Evolutionary conservation across 2,113 vertebrate species (phyloP).

Genomic region (Crotalus horridus): DNA sequence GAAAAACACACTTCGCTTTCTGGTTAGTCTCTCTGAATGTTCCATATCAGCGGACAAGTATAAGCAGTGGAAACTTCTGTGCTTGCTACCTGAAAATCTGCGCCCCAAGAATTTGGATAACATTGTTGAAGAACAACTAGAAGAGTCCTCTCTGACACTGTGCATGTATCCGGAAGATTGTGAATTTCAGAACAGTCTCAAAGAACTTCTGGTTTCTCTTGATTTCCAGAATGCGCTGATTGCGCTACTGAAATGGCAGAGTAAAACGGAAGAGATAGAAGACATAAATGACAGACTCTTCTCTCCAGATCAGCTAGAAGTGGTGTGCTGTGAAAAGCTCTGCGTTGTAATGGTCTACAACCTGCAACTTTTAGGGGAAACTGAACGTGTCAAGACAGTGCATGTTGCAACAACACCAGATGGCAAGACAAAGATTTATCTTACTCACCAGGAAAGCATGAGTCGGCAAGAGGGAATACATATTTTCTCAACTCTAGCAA

Average conservation of each 20-base stretch:
- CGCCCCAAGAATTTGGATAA: slow-evolving; percentile 67
- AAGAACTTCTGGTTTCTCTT: slow-evolving; percentile 64
- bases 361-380: slow-evolving; percentile 57
- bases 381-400: slow-evolving; percentile 53
- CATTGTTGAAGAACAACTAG: slow-evolving; percentile 62
- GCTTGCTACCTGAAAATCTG: slow-evolving; percentile 60
- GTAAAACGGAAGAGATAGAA: neutral
- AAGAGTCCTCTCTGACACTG: slow-evolving; percentile 37
- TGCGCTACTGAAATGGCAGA: slow-evolving; percentile 71
- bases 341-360: slow-evolving; percentile 61
- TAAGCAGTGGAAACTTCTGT: slow-evolving; percentile 56
- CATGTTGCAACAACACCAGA: slow-evolving; percentile 40
- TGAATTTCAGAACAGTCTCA: slow-evolving; percentile 60
- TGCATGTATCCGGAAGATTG: slow-evolving; percentile 66
- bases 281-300: neutral
- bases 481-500: slow-evolving; percentile 52
- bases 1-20: slow-evolving; percentile 58
- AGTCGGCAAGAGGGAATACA: neutral
- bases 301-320: slow-evolving; percentile 66
- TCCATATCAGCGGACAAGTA: slow-evolving; percentile 40
- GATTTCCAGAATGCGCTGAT: slow-evolving; percentile 72
- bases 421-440: slow-evolving; percentile 61
- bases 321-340: slow-evolving; percentile 72
- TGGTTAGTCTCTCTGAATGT: slow-evolving; percentile 63
- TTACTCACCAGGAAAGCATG: slow-evolving; percentile 62